Evolutionary conservation across 2,113 vertebrate genomes (phyloP).

Genomic region (Lota lota): DNA sequence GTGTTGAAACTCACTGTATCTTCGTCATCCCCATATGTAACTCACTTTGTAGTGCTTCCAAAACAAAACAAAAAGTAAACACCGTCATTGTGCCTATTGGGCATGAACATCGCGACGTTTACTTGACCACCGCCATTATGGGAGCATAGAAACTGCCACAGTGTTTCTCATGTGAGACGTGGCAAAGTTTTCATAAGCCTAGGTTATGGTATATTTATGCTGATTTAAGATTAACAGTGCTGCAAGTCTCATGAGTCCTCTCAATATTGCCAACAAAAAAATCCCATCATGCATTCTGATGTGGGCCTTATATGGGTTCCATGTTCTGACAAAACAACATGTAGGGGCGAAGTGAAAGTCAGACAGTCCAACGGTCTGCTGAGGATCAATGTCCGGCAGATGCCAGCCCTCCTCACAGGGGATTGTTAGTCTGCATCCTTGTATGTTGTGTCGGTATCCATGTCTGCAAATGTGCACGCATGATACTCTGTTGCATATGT

Average conservation of each 20-base stretch:
- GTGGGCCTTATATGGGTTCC: slow-evolving; percentile 25
- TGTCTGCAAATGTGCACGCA: not conserved
- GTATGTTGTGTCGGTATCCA: not conserved
- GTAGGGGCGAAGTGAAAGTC: not conserved
- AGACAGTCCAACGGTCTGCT: slow-evolving; percentile 24
- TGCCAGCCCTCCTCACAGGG: slow-evolving; percentile 34
- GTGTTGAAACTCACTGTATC: slow-evolving; percentile 26
- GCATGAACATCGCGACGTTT: too few relatives aligned
- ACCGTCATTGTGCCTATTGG: too few relatives aligned
- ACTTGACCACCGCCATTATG: too few relatives aligned
- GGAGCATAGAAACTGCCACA: too few relatives aligned
- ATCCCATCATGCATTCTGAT: too few relatives aligned
- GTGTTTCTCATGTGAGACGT: too few relatives aligned
- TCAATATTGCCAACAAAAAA: slow-evolving; percentile 14
- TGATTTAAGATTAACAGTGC: too few relatives aligned
- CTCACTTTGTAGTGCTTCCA: slow-evolving; percentile 11
- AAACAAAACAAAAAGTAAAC: too few relatives aligned
- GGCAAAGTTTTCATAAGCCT: slow-evolving; percentile 2
- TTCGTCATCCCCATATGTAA: slow-evolving; percentile 22
- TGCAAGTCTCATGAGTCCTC: too few relatives aligned
- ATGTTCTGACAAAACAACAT: slow-evolving; percentile 31
- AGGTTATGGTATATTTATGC: not conserved
- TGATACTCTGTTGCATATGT: not conserved
- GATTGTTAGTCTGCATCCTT: not conserved
- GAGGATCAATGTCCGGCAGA: slow-evolving; percentile 46